Evolutionary conservation across 2,888 invertebrate species (phyloP), one percentile per base, ranked within the genome.

Genomic region (Drosophila neotestacea): DNA sequence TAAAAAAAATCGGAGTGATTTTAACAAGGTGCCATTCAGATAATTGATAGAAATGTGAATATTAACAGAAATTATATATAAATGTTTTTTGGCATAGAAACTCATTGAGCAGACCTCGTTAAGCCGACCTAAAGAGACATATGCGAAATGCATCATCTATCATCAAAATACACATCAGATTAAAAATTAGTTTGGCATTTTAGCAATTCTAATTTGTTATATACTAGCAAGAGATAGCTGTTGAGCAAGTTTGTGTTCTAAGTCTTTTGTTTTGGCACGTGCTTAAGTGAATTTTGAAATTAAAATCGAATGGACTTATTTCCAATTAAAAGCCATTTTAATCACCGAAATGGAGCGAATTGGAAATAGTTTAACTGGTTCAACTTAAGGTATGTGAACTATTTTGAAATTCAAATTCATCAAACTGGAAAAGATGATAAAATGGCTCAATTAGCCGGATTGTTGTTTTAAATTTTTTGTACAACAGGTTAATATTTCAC

Each of bases 161-260:
- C 60, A 79, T 75, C 48, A 27, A 39, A 59, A 64, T 39, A 50
- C n/a, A 60, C 11, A 63, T 44, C 38, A 3, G 30, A 52, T 16
- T 44, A n/a, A 39, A 38, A 28, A 74, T 52, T 58, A 64, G 63
- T 73, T 73, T 72, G 72, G 34, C 65, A 64, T 73, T 78, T 82
- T 81, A 68, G 55, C 61, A 71, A 74, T 74, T 66, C 56, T 70
- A 77, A 74, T 82, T 51, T 30, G 39, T 30, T 50, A 51, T n/a
- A n/a, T 28, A 28, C 46, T n/a, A 62, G 46, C 59, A 58, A 50
- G 9, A 16, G 44, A 70, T 64, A 42, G 59, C 39, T 44, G 68
- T 50, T 48, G 22, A 65, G 48, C 82, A 60, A 78, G 77, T 80
- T 83, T 68, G 81, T 75, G 76, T 58, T 75, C 75, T 68, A 75